Percentiles rank a stretch among this genome's conserved stretches.
These are phyloP conservation scores for Pao palembangensis DNA, from an alignment of 2,113 vertebrate genomes.

Conservation along the genomic window DNA sequence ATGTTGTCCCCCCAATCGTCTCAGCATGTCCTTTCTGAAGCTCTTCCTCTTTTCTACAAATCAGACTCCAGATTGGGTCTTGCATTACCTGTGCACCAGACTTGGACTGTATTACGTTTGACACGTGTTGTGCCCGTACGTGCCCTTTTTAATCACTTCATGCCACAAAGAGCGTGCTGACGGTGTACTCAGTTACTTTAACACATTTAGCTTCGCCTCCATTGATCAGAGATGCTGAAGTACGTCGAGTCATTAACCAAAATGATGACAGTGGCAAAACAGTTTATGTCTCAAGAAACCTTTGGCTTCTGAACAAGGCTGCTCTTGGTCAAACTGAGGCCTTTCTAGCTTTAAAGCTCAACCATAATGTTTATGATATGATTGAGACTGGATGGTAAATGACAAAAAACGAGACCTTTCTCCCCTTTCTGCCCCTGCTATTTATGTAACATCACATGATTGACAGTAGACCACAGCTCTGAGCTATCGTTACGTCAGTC, in stretches of 20 bases:
- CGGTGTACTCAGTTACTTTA: constrained; percentile 47
- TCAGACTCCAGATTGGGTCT: constrained; percentile 1
- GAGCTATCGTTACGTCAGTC: too few species aligned
- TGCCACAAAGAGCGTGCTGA: constrained; percentile 13
- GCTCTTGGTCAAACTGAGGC: too few species aligned
- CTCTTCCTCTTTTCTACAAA: constrained; percentile 5
- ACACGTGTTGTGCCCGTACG: not conserved
- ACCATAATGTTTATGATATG: too few species aligned
- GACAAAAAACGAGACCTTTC: too few species aligned
- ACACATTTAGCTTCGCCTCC: constrained; percentile 56
- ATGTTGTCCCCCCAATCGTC: not conserved
- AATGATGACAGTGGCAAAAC: constrained; percentile 49
- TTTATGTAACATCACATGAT: too few species aligned
- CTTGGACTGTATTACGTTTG: constrained; percentile 7
- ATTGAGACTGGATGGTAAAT: too few species aligned
- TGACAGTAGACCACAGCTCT: too few species aligned
- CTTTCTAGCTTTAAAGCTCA: too few species aligned
- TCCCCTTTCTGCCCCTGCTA: too few species aligned
- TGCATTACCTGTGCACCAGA: constrained; percentile 3
- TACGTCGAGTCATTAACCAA: constrained; percentile 57
- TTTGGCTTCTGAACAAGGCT: constrained; percentile 11
- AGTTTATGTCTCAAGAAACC: constrained; percentile 31
- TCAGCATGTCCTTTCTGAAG: not conserved
- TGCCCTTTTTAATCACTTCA: too few species aligned
- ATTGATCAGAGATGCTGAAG: constrained; percentile 58